Evolutionary conservation across 2,888 invertebrate genomes (phyloP).

Genomic region (Carabus problematicus): DNA sequence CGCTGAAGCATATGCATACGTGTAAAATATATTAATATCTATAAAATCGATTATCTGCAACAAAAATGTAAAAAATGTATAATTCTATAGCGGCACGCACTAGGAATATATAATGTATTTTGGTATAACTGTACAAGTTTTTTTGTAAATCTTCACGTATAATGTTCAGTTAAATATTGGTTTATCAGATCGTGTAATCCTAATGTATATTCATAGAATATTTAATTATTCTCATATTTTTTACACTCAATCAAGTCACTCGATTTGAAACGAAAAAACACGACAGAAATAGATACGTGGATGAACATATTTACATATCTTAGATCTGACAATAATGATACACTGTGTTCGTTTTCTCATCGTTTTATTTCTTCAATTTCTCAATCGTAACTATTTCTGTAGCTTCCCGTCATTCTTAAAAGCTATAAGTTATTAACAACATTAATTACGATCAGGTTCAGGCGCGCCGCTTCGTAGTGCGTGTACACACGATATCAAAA

Average conservation of each 20-base stretch:
- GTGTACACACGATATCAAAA: slow-evolving; percentile 5
- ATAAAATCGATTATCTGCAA: too few species aligned
- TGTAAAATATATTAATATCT: too few species aligned
- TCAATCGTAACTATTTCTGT: slow-evolving; percentile 34
- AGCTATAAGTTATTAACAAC: slow-evolving; percentile 30
- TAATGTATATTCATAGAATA: slow-evolving; percentile 33
- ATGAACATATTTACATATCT: slow-evolving; percentile 34
- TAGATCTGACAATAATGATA: slow-evolving; percentile 30
- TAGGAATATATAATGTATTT: too few species aligned
- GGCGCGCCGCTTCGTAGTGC: slow-evolving; percentile 11
- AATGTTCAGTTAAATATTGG: too few species aligned
- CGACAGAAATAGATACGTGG: not conserved
- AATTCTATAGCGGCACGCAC: too few species aligned
- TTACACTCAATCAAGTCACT: not conserved
- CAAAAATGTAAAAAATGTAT: too few species aligned
- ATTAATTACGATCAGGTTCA: slow-evolving; percentile 30
- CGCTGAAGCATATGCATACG: too few species aligned
- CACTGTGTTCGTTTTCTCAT: slow-evolving; percentile 29
- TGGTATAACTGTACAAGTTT: too few species aligned
- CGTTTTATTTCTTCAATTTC: slow-evolving; percentile 33
- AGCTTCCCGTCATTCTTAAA: slow-evolving; percentile 27
- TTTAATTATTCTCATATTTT: slow-evolving; percentile 31
- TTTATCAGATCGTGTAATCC: too few species aligned
- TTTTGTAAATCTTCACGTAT: too few species aligned
- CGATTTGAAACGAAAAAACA: slow-evolving; percentile 16